Conservation (phyloP, 2,797 vertebrate genomes). For the Neosalanx taihuensis region DNA sequence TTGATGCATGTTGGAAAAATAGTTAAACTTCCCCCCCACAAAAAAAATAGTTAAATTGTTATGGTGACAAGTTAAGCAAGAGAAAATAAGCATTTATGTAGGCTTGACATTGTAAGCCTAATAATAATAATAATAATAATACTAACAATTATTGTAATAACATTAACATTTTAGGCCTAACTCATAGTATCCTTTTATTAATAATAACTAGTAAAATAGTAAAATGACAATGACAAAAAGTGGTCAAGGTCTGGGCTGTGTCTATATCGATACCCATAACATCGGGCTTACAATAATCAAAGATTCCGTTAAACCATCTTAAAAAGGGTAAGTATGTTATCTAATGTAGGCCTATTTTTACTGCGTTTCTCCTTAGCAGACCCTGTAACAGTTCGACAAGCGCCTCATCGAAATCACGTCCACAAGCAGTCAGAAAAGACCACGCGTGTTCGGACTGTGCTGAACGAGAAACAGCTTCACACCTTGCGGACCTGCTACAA, state of each 20-base stretch:
- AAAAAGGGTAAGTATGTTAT: no score
- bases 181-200: neutral
- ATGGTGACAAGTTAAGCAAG: neutral
- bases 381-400: constrained; percentile 76
- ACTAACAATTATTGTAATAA: neutral
- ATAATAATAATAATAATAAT: neutral
- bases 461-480: constrained; percentile 95
- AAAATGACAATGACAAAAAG: no score
- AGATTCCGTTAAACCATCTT: no score
- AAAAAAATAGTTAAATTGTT: neutral
- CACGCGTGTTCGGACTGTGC: constrained; percentile 88
- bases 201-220: neutral
- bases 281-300: no score
- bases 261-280: no score
- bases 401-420: constrained; percentile 80
- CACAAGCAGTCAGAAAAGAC: constrained; percentile 91
- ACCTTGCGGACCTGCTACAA: constrained; percentile 93
- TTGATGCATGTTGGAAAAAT: no score
- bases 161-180: neutral
- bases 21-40: no score
- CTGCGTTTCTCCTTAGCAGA: constrained; percentile 56
- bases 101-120: neutral
- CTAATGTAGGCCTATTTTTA: neutral
- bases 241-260: no score
- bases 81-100: neutral